These are phyloP conservation scores for Carcina quercana DNA, from an alignment of 2,888 invertebrate genomes.

Conservation along the genomic window DNA sequence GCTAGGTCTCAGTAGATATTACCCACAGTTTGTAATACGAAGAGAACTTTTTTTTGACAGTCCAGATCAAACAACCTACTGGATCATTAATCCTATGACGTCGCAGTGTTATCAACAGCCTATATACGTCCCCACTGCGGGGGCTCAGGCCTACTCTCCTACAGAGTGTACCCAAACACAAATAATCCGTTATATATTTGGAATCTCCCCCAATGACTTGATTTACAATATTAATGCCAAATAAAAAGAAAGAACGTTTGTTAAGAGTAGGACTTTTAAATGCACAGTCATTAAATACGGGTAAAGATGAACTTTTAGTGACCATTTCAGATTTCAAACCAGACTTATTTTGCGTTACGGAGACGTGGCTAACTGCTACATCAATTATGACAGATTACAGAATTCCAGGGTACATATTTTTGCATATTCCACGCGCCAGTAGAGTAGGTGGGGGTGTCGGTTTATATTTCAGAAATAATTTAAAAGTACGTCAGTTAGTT, in stretches of 20 bases:
- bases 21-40: too few relatives aligned
- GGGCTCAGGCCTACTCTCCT: too few relatives aligned
- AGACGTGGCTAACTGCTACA: conserved; percentile 2
- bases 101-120: too few relatives aligned
- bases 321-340: background rate
- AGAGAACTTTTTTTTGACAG: too few relatives aligned
- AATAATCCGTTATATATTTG: too few relatives aligned
- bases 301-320: conserved; percentile 3
- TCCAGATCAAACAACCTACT: too few relatives aligned
- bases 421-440: conserved; percentile 1
- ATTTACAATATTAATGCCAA: conserved; percentile 1
- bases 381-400: conserved; percentile 1
- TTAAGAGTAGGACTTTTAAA: conserved; percentile 1
- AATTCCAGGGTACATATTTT: conserved; percentile 1
- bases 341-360: conserved; percentile 1
- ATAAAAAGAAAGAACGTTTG: background rate
- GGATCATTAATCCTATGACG: too few relatives aligned
- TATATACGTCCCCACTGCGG: too few relatives aligned
- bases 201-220: too few relatives aligned
- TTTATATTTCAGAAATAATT: background rate
- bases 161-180: too few relatives aligned
- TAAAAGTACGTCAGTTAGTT: background rate
- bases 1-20: too few relatives aligned
- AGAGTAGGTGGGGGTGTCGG: conserved; percentile 4
- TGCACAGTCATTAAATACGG: conserved; percentile 4